A percentile compares a stretch with the other conserved stretches of the same genome.
These are phyloP conservation scores for Corynorhinus townsendii DNA, from an alignment of 2,113 vertebrate genomes.

Conservation along the genomic window DNA sequence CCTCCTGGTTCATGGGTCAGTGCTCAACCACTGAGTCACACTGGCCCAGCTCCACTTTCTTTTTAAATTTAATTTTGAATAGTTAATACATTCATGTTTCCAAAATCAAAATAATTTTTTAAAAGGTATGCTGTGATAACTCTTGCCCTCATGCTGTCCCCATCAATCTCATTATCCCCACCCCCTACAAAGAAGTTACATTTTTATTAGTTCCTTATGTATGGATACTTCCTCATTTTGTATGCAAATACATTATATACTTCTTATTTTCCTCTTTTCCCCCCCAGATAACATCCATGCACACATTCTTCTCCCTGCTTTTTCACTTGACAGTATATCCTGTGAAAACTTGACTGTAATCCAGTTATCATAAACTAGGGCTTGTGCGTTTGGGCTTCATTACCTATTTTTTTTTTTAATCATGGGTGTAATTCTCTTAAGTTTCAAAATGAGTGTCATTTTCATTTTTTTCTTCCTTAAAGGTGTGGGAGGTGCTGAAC, in stretches of 20 bases:
- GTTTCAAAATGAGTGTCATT: not conserved
- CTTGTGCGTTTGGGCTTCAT: not conserved
- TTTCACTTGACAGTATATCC: not conserved
- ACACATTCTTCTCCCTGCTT: not conserved
- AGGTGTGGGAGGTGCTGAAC: conserved; percentile 76
- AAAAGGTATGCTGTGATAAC: not conserved
- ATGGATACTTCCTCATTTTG: not conserved
- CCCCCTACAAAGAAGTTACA: no score
- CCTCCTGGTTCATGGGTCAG: no score
- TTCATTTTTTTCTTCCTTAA: conserved; percentile 38
- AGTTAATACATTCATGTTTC: not conserved
- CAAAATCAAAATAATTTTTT: not conserved
- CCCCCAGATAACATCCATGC: not conserved
- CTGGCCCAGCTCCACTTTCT: no score
- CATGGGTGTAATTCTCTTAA: not conserved
- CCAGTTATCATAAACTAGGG: no score
- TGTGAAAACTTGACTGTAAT: not conserved
- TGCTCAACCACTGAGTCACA: no score
- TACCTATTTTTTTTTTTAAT: not conserved
- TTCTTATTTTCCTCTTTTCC: not conserved
- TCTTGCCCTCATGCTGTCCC: no score
- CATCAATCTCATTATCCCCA: accelerated
- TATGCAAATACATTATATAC: not conserved
- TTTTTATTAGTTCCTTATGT: not conserved
- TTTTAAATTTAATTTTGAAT: not conserved